Evolutionary conservation across 2,888 invertebrate species (phyloP), one percentile per base, ranked within the genome.

Genomic region (Oscheius sp.): DNA sequence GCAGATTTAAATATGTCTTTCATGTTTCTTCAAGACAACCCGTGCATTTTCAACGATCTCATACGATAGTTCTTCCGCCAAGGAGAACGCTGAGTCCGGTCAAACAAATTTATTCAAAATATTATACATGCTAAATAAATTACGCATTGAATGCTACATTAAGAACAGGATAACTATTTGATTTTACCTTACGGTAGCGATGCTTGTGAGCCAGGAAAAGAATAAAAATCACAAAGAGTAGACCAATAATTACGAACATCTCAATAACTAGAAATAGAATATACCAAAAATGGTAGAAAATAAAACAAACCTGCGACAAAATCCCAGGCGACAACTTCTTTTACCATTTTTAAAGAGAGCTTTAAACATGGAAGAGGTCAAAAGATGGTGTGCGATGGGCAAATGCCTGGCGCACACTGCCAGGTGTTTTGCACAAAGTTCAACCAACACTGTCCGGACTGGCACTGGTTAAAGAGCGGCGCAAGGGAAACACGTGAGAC

Each of bases 51-150:
- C 70, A 68, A 3, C 29, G 75, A 25, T 42, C 69, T 34, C 53
- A 63, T 31, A 75, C 72, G 12, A 57, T 75, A 31, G 69, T 75
- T 64, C 46, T 75, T 31, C 75, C 75, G 6, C 46, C 65, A 39
- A 17, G 61, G 42, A 12, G 61, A 6, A 61, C 25, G 25, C 29
- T 45, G 2, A 61, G 61, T 29, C 61, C 61, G 1, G 61, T 61
- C 12, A 61, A 61, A 6, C 25, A 27, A 45, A 42, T 25, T 4
- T 61, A 42, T 27, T 29, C 42, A 27, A 61, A 61, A 25, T 55
- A 34, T 55, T 55, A 55, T 20, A 55, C 55, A 55, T 33, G 17
- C 23, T 55, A 34, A 55, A 25, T 23, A 27, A 15, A 52, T 27
- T 27, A 52, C 52, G 29, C 25, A 29, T 52, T 52, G 52, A 27